Evolutionary conservation across 2,888 invertebrate species (phyloP), one percentile per base, ranked within the genome.

Genomic region (Pharmacophagus antenor): DNA sequence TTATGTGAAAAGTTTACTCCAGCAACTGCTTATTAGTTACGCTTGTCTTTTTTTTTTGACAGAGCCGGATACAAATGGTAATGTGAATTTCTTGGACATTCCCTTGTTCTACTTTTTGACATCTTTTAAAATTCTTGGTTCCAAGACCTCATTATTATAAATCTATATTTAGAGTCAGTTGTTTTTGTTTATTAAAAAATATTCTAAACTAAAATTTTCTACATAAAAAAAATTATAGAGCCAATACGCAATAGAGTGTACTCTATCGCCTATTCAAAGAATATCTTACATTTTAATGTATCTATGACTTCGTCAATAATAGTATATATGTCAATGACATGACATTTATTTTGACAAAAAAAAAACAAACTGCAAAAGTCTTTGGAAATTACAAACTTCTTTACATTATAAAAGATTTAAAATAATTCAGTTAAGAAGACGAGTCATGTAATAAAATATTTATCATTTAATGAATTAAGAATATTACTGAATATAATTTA

Each of bases 1-100:
- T 60, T 60, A 60, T 60, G 60, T 60, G 60, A 55, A 60, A 60
- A 60, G 50, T 60, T 60, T 37, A 55, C 55, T 44, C 27, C 50
- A 50, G 17, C 22, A 60, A 55, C 37, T 46, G 59, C 27, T 55
- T 25, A 55, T 59, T 49, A 54, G 27, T 53, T 48, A 53, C 53
- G 37, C 25, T 58, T 48, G 37, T 58, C 20, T 54, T 53, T 53
- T 48, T n/a, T n/a, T 31, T 51, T 31, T 31, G 18, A 50, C 31
- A 12, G 15, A 50, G 20, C 15, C 31, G 18, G 50, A 50, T 31
- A 50, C 31, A 20, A 31, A 50, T 12, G 17, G 31, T n/a, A 15
- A 3, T 8, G 17, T 4, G 42, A 42, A 42, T 42, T 42, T 42
- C 42, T 42, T 15, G 17, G 17, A 17, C 42, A 6, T 42, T 31